Evolutionary conservation across 2,888 invertebrate species (phyloP), one percentile per base, ranked within the genome.

Genomic region (Bimastos eiseni): DNA sequence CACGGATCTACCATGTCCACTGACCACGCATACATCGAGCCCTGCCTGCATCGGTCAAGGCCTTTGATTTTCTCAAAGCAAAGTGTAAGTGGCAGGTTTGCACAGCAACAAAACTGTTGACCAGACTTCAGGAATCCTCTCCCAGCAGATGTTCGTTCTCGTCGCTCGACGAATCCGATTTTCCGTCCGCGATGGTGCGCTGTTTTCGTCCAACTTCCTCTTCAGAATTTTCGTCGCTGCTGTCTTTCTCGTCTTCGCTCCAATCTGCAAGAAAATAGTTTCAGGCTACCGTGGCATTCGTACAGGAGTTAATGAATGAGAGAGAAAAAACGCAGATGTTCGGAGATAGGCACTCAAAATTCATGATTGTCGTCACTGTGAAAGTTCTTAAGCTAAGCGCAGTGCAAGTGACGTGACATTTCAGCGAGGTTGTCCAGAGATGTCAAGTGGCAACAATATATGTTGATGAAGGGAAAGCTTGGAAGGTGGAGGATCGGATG

Each of bases 201-300:
- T 83, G 83, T 83, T 83, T 83, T 34, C 90, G 83, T 90, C 90
- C 21, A 34, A 36, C 84, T 19, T 84, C 84, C 34, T 84, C 84
- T 6, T 84, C 84, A 0, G 84, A 84, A 36, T 90, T 38, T 24
- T 90, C 90, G 34, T 90, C 90, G 19, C 90, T 90, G 38, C 90
- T 90, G 90, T 90, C 83, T n/a, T 55, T 34, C 17, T 90, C 90
- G 21, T 90, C 83, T 55, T 83, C 90, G 36, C 37, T 90, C 90
- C 90, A 90, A 36, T 90, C 90, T 90, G 83, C 49, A 89, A 89
- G 49, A 38, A 19, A 41, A 89, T 33, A 36, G 38, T 38, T n/a
- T 89, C 36, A 49, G 89, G 33, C 89, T n/a, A 33, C 89, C 4
- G 30, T 44, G 30, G 41, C 41, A 38, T 49, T 36, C 36, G 36